Evolutionary conservation across 2,113 vertebrate genomes (phyloP), one percentile per base, ranked within the genome.

Genomic region (Thalassarche chlororhynchos): DNA sequence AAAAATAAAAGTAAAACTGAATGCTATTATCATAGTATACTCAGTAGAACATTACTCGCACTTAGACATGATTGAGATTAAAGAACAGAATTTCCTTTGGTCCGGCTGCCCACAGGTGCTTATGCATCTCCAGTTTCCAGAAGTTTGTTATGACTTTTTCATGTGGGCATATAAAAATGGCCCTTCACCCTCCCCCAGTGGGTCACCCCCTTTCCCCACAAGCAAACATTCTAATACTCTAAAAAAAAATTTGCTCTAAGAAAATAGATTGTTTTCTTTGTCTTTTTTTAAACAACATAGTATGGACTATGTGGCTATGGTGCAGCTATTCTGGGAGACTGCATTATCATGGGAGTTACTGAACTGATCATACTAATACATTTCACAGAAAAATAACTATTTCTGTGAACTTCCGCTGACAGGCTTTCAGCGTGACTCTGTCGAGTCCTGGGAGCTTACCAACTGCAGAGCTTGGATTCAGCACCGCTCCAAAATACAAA

Each of bases 1-100:
- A 95, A 85, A 91, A 95, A 89, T 44, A 28, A 83, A 96, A 94
- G 75, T 75, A 90, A 97, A 81, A 31, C 12, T 29, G 29, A 84
- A 55, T 57, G 12, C 12, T 85, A 52, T 90, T 91, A 80, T 89
- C 68, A 60, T 70, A 72, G 15, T 66, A 26, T 18, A 57, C 25
- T 84, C 75, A 64, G 47, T n/a, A 94, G 49, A 90, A 78, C 32
- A 91, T 87, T 96, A 94, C 84, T 85, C 8, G 5, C 42, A 60
- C 42, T 60, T 90, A 91, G 65, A 77, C 26, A 76, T 90, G 11
- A 80, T 58, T 85, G 86, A 90, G 36, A 82, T 92, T 69, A 87
- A 97, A 90, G 11, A 78, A n/a, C 9, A 92, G 47, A 80, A 44
- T 75, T 36, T 90, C 8, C 16, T 87, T 17, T 84, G 15, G 2